Evolutionary conservation across 2,888 invertebrate genomes (phyloP).

Genomic region (Stenurella melanura): DNA sequence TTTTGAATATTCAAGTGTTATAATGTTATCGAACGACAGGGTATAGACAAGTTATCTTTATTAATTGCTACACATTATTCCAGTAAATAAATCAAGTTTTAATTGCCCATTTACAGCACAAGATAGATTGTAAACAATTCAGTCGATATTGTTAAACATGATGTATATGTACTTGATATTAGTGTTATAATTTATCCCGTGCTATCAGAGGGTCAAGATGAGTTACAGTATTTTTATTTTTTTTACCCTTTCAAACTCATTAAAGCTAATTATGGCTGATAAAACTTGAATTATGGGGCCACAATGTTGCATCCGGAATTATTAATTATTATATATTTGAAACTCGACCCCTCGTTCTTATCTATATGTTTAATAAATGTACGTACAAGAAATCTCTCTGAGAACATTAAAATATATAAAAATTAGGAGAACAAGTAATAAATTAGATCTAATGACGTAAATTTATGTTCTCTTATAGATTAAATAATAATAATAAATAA

Average conservation of each 20-base stretch:
- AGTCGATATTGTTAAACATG: constrained; percentile 28
- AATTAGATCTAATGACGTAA: too few relatives aligned
- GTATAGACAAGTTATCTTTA: neutral
- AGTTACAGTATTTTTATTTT: constrained; percentile 27
- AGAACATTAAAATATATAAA: neutral
- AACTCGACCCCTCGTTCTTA: constrained; percentile 32
- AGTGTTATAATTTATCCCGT: constrained; percentile 17
- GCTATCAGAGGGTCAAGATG: constrained; percentile 31
- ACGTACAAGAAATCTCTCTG: neutral
- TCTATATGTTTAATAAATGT: constrained; percentile 23
- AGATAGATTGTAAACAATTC: constrained; percentile 24
- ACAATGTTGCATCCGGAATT: constrained; percentile 32
- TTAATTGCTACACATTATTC: constrained; percentile 16
- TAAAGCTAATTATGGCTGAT: constrained; percentile 39
- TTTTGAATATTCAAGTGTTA: neutral
- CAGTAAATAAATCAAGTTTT: constrained; percentile 31
- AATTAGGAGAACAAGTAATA: too few relatives aligned
- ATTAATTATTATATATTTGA: constrained; percentile 32
- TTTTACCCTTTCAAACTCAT: constrained; percentile 27
- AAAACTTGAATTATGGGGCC: constrained; percentile 30
- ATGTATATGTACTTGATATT: constrained; percentile 21
- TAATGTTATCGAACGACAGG: neutral
- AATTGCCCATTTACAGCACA: constrained; percentile 27
- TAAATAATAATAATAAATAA: too few relatives aligned
- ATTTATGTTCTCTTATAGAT: too few relatives aligned